Percentiles rank a stretch among this genome's conserved stretches.
These are phyloP conservation scores for Alethe castanea DNA, from an alignment of 2,113 vertebrate species.

Conservation along the genomic window DNA sequence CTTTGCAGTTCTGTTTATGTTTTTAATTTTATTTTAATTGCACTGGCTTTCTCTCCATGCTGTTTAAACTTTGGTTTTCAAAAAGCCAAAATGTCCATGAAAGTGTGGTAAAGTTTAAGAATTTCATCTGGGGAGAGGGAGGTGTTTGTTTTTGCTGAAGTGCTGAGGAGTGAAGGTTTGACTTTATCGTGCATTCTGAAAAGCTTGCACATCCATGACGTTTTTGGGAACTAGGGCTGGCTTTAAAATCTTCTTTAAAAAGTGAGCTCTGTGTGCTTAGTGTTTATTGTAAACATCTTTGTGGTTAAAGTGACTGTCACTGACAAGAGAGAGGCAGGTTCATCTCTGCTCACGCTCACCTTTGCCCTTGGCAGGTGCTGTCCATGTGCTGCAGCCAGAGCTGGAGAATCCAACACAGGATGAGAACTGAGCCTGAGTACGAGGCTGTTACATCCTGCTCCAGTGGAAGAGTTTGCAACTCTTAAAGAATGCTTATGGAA, in stretches of 20 bases:
- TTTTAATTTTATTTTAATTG: not conserved
- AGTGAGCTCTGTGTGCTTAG: not conserved
- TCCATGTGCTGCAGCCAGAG: not conserved
- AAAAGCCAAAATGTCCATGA: not conserved
- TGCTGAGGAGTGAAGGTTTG: not conserved
- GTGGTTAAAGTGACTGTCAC: not conserved
- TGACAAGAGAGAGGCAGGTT: not conserved
- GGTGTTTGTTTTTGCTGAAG: not conserved
- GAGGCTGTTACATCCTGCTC: not conserved
- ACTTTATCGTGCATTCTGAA: not conserved
- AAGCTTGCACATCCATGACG: not conserved
- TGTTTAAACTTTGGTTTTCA: not conserved
- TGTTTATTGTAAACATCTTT: not conserved
- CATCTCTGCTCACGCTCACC: not conserved
- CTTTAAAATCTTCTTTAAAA: not conserved
- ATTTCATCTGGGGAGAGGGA: accelerated
- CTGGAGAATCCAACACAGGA: not conserved
- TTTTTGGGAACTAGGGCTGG: not conserved
- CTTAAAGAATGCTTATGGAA: not conserved
- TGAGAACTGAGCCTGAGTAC: not conserved
- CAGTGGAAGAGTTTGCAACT: not conserved
- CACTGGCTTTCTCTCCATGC: not conserved
- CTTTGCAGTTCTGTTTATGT: not conserved
- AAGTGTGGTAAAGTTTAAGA: not conserved
- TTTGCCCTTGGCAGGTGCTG: not conserved